Base-by-base conservation (phyloP, 2,888 invertebrate species). In the Agrotis ipsilon region DNA sequence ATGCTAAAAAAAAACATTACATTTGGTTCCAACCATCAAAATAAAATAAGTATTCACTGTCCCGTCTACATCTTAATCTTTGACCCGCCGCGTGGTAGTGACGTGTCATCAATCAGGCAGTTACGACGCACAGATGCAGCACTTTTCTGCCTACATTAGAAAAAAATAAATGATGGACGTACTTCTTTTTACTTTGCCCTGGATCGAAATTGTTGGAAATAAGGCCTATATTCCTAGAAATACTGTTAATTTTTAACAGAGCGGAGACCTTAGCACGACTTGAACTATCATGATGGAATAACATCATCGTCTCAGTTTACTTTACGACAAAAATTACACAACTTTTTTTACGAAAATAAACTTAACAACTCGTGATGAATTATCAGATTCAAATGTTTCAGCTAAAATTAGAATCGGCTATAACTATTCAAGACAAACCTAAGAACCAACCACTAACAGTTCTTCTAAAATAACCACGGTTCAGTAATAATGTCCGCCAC, bases 31-130 rank as follows among this genome's bases (percentile, higher is more conserved):
- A 54, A 24, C 58, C 52, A 65, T 54, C 11, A 59, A 66, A 63
- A 67, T 54, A 48, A 59, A 67, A 66, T 63, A 43, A 48, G n/a
- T 60, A 18, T 32, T 39, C 32, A 4, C 16, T 59, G 68, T 49
- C 63, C 46, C 49, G 46, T 69, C 72, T 48, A 21, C 32, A 9
- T 61, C 61, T 54, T 67, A 61, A 58, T 80, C 68, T 69, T 51
- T 60, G 72, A 39, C 19, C 45, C 46, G 14, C 46, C 70, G 66
- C 48, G 45, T 69, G 73, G 21, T 27, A 3, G 1, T 32, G 72
- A 66, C 64, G 66, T 18, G 58, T 51, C 73, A 77, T 80, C 71
- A 68, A 64, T 80, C 80, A 75, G 6, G 45, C 51, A 27, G 58
- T 18, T 27, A 21, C 27, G 62, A 57, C 61, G 51, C 59, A 45